Conservation (phyloP, 2,888 invertebrate genomes). For the Caenorhabditis panamensis region DNA sequence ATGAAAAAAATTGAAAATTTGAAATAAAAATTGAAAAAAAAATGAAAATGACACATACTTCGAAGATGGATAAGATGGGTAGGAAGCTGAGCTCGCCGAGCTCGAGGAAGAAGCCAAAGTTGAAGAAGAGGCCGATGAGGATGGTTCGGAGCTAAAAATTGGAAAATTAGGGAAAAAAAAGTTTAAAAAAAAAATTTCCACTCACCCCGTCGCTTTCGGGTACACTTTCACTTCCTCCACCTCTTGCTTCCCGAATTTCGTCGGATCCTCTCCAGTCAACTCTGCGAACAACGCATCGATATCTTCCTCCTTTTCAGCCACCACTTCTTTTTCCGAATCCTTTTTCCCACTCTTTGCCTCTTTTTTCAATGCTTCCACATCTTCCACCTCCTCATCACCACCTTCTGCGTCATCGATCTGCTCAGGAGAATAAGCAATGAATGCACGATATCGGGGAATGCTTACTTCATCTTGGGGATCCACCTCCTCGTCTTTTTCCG, state of each 20-base stretch:
- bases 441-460: conserved; percentile 38
- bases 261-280: conserved; percentile 40
- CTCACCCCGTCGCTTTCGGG: conserved; percentile 15
- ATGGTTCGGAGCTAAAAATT: not conserved
- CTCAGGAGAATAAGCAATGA: conserved; percentile 40
- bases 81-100: not conserved
- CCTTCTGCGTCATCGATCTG: conserved; percentile 37
- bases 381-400: conserved; percentile 22
- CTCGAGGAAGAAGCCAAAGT: too few relatives aligned
- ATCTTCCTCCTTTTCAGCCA: conserved; percentile 5
- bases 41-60: too few relatives aligned
- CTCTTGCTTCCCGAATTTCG: not conserved
- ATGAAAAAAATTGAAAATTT: not conserved
- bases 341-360: not conserved
- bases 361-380: not conserved
- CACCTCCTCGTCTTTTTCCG: conserved; percentile 30
- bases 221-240: conserved; percentile 29
- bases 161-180: too few relatives aligned
- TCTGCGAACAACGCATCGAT: conserved; percentile 56
- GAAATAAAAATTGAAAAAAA: not conserved
- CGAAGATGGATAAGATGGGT: not conserved
- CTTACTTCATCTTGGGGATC: conserved; percentile 53
- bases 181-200: too few relatives aligned
- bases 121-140: not conserved
- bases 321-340: not conserved